Base-by-base conservation (phyloP, 2,888 invertebrate species). In the Morpho achilles region DNA sequence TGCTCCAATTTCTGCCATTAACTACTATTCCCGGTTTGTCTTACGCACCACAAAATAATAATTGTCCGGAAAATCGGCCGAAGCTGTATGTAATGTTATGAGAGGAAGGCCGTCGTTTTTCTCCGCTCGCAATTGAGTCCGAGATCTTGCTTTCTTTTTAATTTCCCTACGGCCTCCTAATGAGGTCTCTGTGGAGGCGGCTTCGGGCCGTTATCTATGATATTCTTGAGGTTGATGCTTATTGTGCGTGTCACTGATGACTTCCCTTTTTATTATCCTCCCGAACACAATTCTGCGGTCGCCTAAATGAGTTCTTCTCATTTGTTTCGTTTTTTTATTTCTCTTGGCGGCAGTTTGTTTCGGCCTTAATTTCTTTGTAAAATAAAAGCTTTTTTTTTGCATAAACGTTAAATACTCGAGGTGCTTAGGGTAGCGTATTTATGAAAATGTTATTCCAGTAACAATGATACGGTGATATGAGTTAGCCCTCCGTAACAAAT, bases 231-330 rank as follows among this genome's bases (percentile, higher is more conserved):
- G 89, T 89, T 90, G 90, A 90, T 90, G 89, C 90, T 90, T 87
- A 90, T 90, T 90, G 90, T 90, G 90, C 90, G 90, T 90, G 90
- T 89, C 90, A 90, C 89, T 90, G 89, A 89, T 89, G 88, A 86
- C 83, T 87, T 88, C 88, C 87, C 80, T 89, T 88, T 87, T 89
- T 89, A 88, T 89, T 89, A 85, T 88, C 87, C 89, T 87, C 90
- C 88, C 87, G 87, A 90, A 90, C 82, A 89, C 89, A 86, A 89
- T 90, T 89, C 86, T 84, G 87, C 77, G 85, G 82, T 81, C 82
- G 82, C 80, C 84, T 81, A 87, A 90, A 90, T 87, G 86, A 89
- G 84, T 81, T 84, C 85, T 80, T 85, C 86, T 87, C 88, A 87
- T 89, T 89, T 88, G 84, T 83, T 85, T 88, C 80, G 83, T 82